Evolutionary conservation across 2,888 invertebrate genomes (phyloP).

Genomic region (Caenorhabditis japonica): DNA sequence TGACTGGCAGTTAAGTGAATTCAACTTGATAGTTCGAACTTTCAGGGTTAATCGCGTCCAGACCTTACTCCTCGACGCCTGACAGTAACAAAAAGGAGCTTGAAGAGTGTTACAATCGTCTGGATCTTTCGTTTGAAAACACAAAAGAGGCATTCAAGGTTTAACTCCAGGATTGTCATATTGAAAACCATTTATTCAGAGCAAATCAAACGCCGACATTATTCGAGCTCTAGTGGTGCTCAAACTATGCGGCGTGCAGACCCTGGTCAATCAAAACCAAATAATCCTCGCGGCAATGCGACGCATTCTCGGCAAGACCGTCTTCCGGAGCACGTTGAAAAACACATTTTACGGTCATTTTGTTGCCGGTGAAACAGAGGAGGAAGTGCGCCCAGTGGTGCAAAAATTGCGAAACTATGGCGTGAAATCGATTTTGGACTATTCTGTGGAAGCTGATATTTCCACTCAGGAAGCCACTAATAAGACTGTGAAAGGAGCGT

Average conservation of each 20-base stretch:
- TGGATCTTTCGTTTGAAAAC: constrained; percentile 74
- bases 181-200: constrained; percentile 60
- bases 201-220: constrained; percentile 74
- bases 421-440: constrained; percentile 97
- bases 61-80: constrained; percentile 9
- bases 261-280: constrained; percentile 73
- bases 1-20: no score
- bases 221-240: constrained; percentile 73
- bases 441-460: constrained; percentile 95
- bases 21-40: no score
- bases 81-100: constrained; percentile 59
- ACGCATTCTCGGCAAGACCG: constrained; percentile 53
- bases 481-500: constrained; percentile 78
- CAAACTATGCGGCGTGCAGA: constrained; percentile 66
- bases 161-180: background rate
- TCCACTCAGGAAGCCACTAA: constrained; percentile 93
- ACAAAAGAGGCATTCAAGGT: constrained; percentile 77
- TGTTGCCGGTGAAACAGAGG: constrained; percentile 89
- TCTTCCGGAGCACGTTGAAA: constrained; percentile 83
- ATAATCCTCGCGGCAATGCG: constrained; percentile 67
- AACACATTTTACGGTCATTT: constrained; percentile 98
- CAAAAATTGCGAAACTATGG: constrained; percentile 92
- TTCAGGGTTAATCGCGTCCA: background rate
- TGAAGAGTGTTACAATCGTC: constrained; percentile 67
- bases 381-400: constrained; percentile 83